These are phyloP conservation scores for Pantherophis vulpinus DNA, from an alignment of 2,797 vertebrate species.

Conservation along the genomic window DNA sequence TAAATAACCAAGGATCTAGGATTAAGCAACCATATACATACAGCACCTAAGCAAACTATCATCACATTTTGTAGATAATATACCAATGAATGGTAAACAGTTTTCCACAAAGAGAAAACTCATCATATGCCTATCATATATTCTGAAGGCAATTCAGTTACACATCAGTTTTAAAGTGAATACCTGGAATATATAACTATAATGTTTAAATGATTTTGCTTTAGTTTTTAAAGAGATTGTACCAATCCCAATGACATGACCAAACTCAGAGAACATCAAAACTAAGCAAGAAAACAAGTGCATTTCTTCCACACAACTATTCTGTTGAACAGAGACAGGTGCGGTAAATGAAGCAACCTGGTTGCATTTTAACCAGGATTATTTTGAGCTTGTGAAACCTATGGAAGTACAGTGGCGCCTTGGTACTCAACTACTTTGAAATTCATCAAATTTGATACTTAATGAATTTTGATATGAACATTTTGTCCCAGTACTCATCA, in stretches of 20 bases:
- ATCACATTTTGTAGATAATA: background rate
- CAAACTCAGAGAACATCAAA: background rate
- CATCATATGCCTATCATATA: background rate
- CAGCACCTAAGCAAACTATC: background rate
- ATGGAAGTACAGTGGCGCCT: background rate
- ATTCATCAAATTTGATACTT: background rate
- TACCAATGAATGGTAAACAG: background rate
- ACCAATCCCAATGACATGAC: background rate
- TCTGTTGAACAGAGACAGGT: background rate
- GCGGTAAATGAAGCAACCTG: background rate
- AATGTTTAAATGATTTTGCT: background rate
- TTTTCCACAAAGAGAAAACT: background rate
- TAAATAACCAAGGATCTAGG: too few relatives aligned
- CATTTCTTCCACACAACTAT: background rate
- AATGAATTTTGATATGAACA: background rate
- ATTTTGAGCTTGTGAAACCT: background rate
- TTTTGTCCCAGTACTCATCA: background rate
- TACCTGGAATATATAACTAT: background rate
- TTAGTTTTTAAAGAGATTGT: background rate
- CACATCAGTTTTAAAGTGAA: background rate
- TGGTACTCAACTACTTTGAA: background rate
- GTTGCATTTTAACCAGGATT: background rate
- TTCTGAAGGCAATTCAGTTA: background rate
- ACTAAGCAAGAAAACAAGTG: background rate
- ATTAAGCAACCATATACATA: background rate